Conservation (phyloP, 2,113 vertebrate genomes). For the Callocephalon fimbriatum region DNA sequence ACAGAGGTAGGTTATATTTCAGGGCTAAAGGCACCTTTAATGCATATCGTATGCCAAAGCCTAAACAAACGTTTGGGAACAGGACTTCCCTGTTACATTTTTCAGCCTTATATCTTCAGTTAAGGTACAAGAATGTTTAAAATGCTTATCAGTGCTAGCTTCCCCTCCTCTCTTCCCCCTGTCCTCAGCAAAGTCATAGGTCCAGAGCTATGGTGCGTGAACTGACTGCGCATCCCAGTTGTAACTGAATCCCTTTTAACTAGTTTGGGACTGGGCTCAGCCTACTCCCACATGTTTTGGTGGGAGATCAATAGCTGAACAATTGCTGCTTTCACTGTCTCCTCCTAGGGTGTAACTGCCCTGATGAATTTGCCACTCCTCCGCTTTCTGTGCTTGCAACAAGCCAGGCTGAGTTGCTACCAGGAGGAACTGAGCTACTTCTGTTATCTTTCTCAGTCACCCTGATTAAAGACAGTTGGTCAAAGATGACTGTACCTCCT, state of each 20-base stretch:
- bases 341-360: not conserved
- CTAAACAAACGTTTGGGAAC: not conserved
- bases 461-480: not conserved
- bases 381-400: not conserved
- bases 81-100: not conserved
- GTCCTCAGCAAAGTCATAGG: not conserved
- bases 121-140: not conserved
- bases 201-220: not conserved
- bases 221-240: not conserved
- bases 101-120: not conserved
- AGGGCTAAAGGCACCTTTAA: not conserved
- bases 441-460: not conserved
- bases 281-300: not conserved
- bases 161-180: not conserved
- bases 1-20: not conserved
- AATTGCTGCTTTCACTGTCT: not conserved
- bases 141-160: not conserved
- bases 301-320: not conserved
- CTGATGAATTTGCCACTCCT: not conserved
- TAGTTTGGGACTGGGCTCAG: not conserved
- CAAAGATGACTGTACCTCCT: not conserved
- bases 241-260: not conserved
- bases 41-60: not conserved
- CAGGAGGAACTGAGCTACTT: not conserved
- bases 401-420: not conserved